These are phyloP conservation scores for Hypocryptadius cinnamomeus DNA, from an alignment of 2,113 vertebrate species.

Conservation along the genomic window DNA sequence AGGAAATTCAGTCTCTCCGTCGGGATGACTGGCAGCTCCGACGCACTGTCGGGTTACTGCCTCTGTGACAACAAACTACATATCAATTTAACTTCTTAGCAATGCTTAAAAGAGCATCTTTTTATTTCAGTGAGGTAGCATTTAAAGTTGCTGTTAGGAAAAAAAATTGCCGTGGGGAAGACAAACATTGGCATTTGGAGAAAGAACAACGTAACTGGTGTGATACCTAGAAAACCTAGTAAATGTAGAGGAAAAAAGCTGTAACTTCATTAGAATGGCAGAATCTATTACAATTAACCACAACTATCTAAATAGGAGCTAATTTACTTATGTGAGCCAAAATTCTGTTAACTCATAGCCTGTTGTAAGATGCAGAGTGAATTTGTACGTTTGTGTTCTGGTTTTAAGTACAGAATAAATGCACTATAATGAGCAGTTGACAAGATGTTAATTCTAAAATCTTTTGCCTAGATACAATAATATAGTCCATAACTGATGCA, in stretches of 20 bases:
- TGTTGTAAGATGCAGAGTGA: conserved; percentile 58
- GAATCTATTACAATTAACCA: conserved; percentile 85
- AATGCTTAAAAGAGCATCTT: conserved; percentile 61
- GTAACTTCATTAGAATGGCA: conserved; percentile 86
- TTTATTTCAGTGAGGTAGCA: conserved; percentile 50
- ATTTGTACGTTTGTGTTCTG: conserved; percentile 56
- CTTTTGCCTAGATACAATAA: conserved; percentile 69
- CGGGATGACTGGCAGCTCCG: conserved; percentile 57
- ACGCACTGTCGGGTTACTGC: conserved; percentile 15
- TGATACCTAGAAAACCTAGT: conserved; percentile 58
- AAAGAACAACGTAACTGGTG: conserved; percentile 42
- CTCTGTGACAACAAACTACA: conserved; percentile 50
- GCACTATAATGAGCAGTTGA: conserved; percentile 64
- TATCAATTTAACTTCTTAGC: conserved; percentile 57
- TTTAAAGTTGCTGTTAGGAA: conserved; percentile 57
- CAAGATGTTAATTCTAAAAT: conserved; percentile 70
- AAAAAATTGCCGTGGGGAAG: conserved; percentile 52
- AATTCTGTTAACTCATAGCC: conserved; percentile 62
- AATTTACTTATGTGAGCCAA: conserved; percentile 54
- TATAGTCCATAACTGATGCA: conserved; percentile 81
- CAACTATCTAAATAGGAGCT: conserved; percentile 63
- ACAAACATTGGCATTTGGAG: conserved; percentile 60
- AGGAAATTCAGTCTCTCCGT: conserved; percentile 62
- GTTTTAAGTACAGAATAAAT: conserved; percentile 63
- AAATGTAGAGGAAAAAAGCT: conserved; percentile 56